phyloP scores from a whole-genome alignment of 2,797 vertebrate genomes.

The Anabas testudineus region DNA sequence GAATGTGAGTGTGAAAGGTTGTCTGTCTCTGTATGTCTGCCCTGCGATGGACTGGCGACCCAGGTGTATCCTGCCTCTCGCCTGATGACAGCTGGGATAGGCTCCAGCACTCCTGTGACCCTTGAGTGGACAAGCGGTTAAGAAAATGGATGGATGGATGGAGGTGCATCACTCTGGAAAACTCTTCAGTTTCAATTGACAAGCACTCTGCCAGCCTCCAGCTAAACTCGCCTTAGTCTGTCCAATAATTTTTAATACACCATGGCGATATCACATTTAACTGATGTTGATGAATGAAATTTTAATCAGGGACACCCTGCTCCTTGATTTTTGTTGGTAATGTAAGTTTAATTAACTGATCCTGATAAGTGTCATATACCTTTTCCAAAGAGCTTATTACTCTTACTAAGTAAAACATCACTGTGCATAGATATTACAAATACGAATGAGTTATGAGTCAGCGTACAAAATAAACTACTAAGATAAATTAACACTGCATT shows the following conservation, averaged over 20 bases:
- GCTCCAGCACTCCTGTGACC: no score
- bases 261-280: slow-evolving; percentile 13
- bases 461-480: neutral
- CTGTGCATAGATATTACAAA: neutral
- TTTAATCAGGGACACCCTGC: slow-evolving; percentile 26
- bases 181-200: slow-evolving; percentile 10
- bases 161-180: neutral
- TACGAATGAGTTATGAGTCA: neutral
- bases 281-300: slow-evolving; percentile 22
- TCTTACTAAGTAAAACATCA: neutral
- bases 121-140: no score
- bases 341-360: slow-evolving; percentile 36
- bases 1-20: no score
- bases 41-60: no score
- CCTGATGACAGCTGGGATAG: no score
- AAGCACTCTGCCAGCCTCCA: neutral
- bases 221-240: neutral
- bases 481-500: slow-evolving; percentile 10
- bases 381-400: slow-evolving; percentile 19
- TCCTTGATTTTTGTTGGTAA: slow-evolving; percentile 1
- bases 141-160: no score
- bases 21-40: no score
- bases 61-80: no score
- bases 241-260: slow-evolving; percentile 14
- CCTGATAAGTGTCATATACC: neutral